phyloP scores from a whole-genome alignment of 2,797 vertebrate species.

The Antrozous pallidus region DNA sequence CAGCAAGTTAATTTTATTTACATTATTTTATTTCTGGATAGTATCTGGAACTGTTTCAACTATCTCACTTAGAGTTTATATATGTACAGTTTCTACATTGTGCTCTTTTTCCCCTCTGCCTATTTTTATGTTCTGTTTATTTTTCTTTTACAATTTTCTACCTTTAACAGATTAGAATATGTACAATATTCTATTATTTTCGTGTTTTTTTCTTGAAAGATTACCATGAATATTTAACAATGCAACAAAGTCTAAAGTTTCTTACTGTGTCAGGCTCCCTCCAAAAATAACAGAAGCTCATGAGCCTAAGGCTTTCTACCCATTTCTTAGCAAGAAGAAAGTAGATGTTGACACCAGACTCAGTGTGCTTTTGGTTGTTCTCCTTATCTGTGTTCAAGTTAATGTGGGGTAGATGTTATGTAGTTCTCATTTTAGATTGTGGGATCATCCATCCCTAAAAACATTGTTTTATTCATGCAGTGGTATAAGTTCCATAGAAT shows the following conservation, averaged over 20 bases:
- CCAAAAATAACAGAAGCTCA: background rate
- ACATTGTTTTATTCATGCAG: background rate
- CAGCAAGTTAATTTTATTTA: background rate
- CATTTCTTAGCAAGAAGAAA: conserved; percentile 20
- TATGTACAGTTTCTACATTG: background rate
- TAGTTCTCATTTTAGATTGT: background rate
- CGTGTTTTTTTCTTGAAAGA: background rate
- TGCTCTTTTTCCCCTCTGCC: background rate
- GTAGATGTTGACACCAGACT: background rate
- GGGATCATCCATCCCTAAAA: background rate
- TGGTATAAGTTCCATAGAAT: background rate
- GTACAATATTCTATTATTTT: background rate
- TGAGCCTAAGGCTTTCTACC: background rate
- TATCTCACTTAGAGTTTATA: background rate
- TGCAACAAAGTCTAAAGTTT: background rate
- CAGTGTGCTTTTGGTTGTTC: background rate
- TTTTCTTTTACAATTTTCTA: background rate
- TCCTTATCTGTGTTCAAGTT: background rate
- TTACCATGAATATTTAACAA: background rate
- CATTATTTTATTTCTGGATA: conserved; percentile 5
- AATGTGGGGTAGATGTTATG: background rate
- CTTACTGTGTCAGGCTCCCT: background rate
- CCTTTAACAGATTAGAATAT: background rate
- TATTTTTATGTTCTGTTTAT: background rate
- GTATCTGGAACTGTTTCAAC: background rate